phyloP scores from a whole-genome alignment of 2,888 invertebrate species.

The Brenthis hecate region DNA sequence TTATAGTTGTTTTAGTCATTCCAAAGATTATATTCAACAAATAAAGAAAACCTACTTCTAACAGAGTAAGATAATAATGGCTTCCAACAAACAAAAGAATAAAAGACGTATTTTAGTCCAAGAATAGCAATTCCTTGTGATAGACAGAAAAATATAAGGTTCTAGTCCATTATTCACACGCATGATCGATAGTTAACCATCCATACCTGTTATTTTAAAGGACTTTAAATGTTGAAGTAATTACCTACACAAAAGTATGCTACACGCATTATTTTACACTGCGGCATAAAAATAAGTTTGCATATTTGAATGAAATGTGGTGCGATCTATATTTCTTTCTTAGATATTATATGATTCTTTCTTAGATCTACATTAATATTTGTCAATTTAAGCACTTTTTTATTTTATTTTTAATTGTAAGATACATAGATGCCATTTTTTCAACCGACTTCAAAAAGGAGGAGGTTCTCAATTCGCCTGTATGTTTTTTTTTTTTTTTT shows the following conservation, averaged over 20 bases:
- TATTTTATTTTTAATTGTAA: not conserved
- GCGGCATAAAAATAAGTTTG: conserved; percentile 12
- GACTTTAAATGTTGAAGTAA: conserved; percentile 49
- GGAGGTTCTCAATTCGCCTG: no score
- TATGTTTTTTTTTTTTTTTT: no score
- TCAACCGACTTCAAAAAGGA: no score
- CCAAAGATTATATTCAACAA: no score
- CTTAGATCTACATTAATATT: no score
- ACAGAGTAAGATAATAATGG: no score
- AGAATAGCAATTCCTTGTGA: conserved; percentile 31
- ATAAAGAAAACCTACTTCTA: no score
- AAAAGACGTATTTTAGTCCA: not conserved
- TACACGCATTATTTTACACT: conserved; percentile 21
- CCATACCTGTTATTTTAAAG: conserved; percentile 46
- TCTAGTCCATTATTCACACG: conserved; percentile 35
- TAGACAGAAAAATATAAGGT: conserved; percentile 33
- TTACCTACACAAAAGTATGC: conserved; percentile 36
- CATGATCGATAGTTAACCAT: conserved; percentile 41
- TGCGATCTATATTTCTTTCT: not conserved
- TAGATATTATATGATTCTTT: not conserved
- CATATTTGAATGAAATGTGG: not conserved
- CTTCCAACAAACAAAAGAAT: not conserved
- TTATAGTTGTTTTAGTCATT: no score
- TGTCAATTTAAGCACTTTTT: not conserved
- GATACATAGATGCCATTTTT: no score